Base-by-base conservation (phyloP, 2,888 invertebrate genomes). In the Pantelozetes paolii region DNA sequence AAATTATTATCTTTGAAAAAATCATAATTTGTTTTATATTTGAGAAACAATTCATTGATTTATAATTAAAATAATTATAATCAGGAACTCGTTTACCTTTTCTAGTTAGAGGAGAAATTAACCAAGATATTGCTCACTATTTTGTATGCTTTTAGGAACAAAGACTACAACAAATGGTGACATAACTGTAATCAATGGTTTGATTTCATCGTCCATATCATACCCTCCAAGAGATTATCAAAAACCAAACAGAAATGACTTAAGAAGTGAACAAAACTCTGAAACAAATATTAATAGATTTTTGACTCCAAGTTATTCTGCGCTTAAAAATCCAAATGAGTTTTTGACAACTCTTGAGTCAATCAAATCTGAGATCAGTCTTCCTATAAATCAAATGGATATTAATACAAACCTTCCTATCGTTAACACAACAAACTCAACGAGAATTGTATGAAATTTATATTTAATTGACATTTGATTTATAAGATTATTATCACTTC, bases 151-250 rank as follows among this genome's bases (percentile, higher is more conserved):
- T 32, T 28, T 5, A 36, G 36, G 23, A 40, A 57, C 26, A 40
- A 67, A 67, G 40, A 20, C 40, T 3, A n/a, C 64, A 36, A 36
- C 67, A 20, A 42, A 40, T 0, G 67, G 67, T 23, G 67, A 67
- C 23, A 67, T 67, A 36, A 67, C 67, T 40, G 67, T 67, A 67
- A 67, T 67, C 1, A 67, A 67, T 23, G 67, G 67, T 23, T 26
- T 23, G n/a, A 13, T 40, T 13, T 36, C 40, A n/a, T 40, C 40
- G 5, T 40, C 67, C 40, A 20, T 67, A 9, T 40, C 67, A 40
- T 67, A 67, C 40, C 67, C 67, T 11, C 67, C 36, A 15, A 11
- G 36, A 42, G 23, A 42, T 23, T 42, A 67, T 23, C 15, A 40
- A 40, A 40, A 30, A 1, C 2, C 23, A 18, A 9, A 59, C 59